Base-by-base conservation (phyloP, 2,888 invertebrate species). In the Halocaridina rubra region DNA sequence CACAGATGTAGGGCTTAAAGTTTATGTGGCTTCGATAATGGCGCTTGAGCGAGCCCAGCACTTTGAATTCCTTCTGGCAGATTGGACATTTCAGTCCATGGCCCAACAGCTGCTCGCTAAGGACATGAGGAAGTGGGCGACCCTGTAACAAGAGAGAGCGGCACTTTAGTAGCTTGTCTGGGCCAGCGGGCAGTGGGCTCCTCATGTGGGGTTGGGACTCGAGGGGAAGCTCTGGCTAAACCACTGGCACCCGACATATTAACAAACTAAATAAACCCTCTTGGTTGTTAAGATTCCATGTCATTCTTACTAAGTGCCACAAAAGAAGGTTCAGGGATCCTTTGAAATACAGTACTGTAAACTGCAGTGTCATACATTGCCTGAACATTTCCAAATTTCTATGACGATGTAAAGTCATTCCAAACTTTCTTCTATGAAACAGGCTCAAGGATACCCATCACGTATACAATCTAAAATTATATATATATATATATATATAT, bases 1-100 rank as follows among this genome's bases (percentile, higher is more conserved):
- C 87, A 78, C 88, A 88, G 30, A 86, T 82, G 84, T 87, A 88
- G 39, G 87, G 88, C 74, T 86, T 84, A 82, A 87, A 86, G 85
- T 88, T 87, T 59, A 85, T 88, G 82, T 88, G 88, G 64, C 85
- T 85, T 64, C 87, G 82, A 80, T 87, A 87, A 74, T 87, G 87
- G 53, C 87, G 85, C 81, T 85, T 87, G 75, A 87, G 77, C 30
- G 87, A 87, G 64, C 87, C 87, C 77, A 87, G 80, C 67, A 87
- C 87, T 80, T 87, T 87, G 84, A 87, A 86, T 79, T 87, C 87
- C 87, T 87, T 87, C 72, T 78, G 74, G 77, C 87, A 87, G 85
- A 87, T 80, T 61, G 87, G 87, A 82, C 87, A 87, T 76, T 79
- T 85, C 61, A 87, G 87, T 78, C 81, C 80, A 77, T 77, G 82